phyloP scores from a whole-genome alignment of 2,888 invertebrate genomes.

The Cataglyphis cursor region DNA sequence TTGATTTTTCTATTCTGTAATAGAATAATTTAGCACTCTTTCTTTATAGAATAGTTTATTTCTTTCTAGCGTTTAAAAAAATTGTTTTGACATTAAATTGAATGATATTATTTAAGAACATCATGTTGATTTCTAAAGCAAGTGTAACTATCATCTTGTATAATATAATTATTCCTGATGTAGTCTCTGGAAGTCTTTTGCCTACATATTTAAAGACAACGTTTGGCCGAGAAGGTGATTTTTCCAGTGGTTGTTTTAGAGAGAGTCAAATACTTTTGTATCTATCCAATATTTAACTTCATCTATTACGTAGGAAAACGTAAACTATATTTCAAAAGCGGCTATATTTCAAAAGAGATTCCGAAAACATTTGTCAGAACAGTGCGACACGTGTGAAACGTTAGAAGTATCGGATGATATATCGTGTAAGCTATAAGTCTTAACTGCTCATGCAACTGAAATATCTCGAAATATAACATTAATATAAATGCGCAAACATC shows the following conservation, averaged over 20 bases:
- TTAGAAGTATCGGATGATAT: neutral
- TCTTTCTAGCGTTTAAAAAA: neutral
- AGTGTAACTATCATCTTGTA: neutral
- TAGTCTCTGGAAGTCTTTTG: neutral
- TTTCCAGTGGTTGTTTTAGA: constrained; percentile 27
- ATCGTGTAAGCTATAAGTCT: neutral
- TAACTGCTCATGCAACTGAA: neutral
- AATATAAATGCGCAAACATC: neutral
- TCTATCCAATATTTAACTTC: constrained; percentile 55
- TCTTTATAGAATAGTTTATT: neutral
- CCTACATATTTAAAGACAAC: neutral
- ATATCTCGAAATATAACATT: too few relatives aligned
- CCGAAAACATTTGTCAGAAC: neutral
- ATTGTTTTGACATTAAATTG: neutral
- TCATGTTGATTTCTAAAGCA: neutral
- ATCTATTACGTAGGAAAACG: neutral
- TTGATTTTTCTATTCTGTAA: neutral
- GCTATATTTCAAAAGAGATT: constrained; percentile 1
- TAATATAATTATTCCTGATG: constrained; percentile 1
- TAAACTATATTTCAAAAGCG: too few relatives aligned
- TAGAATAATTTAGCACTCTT: neutral
- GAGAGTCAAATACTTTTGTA: neutral
- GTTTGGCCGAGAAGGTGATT: constrained; percentile 28
- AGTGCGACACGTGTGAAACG: neutral
- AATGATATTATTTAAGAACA: neutral